Evolutionary conservation across 2,113 vertebrate genomes (phyloP).

Genomic region (Psophia crepitans): DNA sequence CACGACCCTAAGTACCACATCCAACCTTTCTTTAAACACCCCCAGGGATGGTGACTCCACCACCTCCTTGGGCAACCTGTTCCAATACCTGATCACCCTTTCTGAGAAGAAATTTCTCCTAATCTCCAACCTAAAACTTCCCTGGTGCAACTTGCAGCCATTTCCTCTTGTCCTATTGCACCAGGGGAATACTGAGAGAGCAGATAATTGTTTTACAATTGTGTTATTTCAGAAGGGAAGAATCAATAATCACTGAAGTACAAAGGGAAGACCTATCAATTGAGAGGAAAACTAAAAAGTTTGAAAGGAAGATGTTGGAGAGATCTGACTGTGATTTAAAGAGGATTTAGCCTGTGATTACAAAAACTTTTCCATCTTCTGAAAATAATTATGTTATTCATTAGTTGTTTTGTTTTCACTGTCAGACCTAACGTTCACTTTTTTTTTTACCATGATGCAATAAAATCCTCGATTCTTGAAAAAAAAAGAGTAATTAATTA

Average conservation of each 20-base stretch:
- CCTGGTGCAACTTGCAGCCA: background rate
- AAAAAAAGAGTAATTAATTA: background rate
- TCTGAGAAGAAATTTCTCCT: too few species aligned
- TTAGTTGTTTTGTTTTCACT: background rate
- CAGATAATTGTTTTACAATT: background rate
- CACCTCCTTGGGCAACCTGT: too few species aligned
- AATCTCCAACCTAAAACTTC: too few species aligned
- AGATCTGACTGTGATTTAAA: background rate
- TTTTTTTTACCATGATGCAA: background rate
- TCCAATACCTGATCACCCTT: too few species aligned
- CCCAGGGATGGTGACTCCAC: too few species aligned
- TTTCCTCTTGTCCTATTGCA: background rate
- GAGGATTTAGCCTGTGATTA: background rate
- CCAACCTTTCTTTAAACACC: too few species aligned
- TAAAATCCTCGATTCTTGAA: background rate
- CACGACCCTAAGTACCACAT: too few species aligned
- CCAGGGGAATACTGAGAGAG: background rate
- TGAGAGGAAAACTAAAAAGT: background rate
- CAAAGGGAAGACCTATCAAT: background rate
- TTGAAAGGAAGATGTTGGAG: background rate
- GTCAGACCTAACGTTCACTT: background rate
- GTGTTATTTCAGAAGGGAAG: background rate
- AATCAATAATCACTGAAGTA: background rate
- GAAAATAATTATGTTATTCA: background rate
- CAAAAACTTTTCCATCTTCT: background rate